Conservation (phyloP, 2,888 invertebrate species). For the Aspidiotus rigidus region DNA sequence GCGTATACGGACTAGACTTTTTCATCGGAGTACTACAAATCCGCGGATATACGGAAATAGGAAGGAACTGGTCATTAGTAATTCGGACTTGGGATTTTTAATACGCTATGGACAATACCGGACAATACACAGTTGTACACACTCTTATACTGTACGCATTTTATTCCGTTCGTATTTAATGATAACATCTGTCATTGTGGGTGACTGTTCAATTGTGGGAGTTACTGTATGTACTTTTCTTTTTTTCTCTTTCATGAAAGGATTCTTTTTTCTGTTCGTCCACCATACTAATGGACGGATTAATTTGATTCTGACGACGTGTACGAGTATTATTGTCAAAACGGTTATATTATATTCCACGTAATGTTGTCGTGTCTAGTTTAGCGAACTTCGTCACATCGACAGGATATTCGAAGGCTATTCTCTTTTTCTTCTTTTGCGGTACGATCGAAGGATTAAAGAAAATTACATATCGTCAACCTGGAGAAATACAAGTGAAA, state of each 20-base stretch:
- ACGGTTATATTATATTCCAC: not conserved
- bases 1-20: conserved; percentile 5
- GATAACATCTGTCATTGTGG: conserved; percentile 33
- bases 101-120: conserved; percentile 30
- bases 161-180: conserved; percentile 27
- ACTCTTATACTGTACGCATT: conserved; percentile 3
- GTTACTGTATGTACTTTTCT: conserved; percentile 20
- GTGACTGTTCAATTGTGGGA: conserved; percentile 26
- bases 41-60: conserved; percentile 26
- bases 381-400: no score
- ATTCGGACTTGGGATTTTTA: conserved; percentile 27
- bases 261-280: conserved; percentile 19
- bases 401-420: no score
- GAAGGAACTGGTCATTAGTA: conserved; percentile 33
- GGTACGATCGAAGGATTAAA: conserved; percentile 11
- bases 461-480: not conserved
- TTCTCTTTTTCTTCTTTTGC: not conserved
- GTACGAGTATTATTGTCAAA: not conserved
- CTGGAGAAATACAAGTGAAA: not conserved
- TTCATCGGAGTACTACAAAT: conserved; percentile 25
- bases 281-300: not conserved
- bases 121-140: conserved; percentile 28
- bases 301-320: not conserved
- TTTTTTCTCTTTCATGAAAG: conserved; percentile 17
- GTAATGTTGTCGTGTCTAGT: no score